These are phyloP conservation scores for Cydia amplana DNA, from an alignment of 1,140 invertebrate species.

Conservation along the genomic window DNA sequence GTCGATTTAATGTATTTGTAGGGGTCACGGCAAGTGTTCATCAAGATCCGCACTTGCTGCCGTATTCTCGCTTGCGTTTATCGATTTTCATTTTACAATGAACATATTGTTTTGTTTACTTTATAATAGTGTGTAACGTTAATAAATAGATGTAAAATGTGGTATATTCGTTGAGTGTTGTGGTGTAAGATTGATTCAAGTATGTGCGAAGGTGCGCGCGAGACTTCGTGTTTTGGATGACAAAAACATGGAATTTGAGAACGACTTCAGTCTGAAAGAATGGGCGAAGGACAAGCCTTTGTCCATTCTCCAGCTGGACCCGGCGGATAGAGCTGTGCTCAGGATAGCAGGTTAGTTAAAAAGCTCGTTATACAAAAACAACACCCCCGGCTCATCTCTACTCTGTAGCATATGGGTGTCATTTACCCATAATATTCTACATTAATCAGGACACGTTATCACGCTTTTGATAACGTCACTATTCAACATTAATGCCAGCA, in stretches of 20 bases:
- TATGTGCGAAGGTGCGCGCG: constrained; percentile 74
- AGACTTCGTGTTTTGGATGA: constrained; percentile 76
- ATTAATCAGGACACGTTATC: constrained; percentile 54
- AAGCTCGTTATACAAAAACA: constrained; percentile 18
- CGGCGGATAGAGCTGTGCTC: constrained; percentile 95
- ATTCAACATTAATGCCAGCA: constrained; percentile 46
- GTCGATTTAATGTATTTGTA: constrained; percentile 46
- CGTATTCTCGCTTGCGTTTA: constrained; percentile 68
- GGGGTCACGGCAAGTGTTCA: constrained; percentile 51
- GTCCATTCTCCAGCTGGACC: constrained; percentile 96
- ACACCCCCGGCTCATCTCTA: not conserved
- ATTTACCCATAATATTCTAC: constrained; percentile 21
- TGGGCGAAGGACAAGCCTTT: constrained; percentile 98
- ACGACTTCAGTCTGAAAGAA: constrained; percentile 93
- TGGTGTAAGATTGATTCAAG: constrained; percentile 72
- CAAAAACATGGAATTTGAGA: constrained; percentile 88
- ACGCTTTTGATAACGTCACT: constrained; percentile 45
- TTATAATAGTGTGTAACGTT: constrained; percentile 65
- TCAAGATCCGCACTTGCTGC: constrained; percentile 58
- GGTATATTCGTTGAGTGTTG: constrained; percentile 65
- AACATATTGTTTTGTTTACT: constrained; percentile 76
- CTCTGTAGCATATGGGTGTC: not conserved
- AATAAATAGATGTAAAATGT: constrained; percentile 58
- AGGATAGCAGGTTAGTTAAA: constrained; percentile 93
- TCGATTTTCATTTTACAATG: constrained; percentile 78